A percentile compares a stretch with the other conserved stretches of the same genome.
phyloP scores from a whole-genome alignment of 1,140 invertebrate species.

The Conopomorpha cramerella region DNA sequence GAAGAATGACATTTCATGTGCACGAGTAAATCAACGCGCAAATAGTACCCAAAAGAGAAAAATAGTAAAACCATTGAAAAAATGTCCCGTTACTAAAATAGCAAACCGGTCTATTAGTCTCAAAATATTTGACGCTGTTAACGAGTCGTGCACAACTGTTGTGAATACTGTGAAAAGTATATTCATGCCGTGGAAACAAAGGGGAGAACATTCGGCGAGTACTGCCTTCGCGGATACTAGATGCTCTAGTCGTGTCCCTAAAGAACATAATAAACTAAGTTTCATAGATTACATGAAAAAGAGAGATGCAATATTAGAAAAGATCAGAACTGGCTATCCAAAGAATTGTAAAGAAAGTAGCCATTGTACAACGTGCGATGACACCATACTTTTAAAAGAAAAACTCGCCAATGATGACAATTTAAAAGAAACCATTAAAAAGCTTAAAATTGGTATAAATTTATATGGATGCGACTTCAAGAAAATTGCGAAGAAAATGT shows the following conservation, averaged over 20 bases:
- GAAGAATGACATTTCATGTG: too few species aligned
- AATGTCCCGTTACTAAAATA: too few species aligned
- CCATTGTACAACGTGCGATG: slow-evolving; percentile 28
- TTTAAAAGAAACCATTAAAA: slow-evolving; percentile 31
- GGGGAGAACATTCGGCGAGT: neutral
- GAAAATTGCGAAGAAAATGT: slow-evolving; percentile 38
- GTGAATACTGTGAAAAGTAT: neutral
- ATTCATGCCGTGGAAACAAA: neutral
- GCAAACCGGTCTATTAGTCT: too few species aligned
- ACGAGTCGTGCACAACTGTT: neutral
- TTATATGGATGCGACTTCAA: slow-evolving; percentile 53
- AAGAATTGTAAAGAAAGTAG: too few species aligned
- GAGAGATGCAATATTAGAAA: neutral
- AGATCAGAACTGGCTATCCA: too few species aligned
- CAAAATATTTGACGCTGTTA: too few species aligned
- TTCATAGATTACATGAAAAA: neutral
- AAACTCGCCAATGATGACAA: slow-evolving; percentile 19
- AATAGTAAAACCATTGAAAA: too few species aligned
- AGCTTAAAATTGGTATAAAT: slow-evolving; percentile 46
- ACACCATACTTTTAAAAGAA: slow-evolving; percentile 23
- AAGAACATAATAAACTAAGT: neutral
- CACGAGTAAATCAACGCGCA: too few species aligned
- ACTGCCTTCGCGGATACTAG: neutral
- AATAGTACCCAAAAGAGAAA: too few species aligned
- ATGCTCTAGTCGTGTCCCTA: neutral